Evolutionary conservation across 2,888 invertebrate species (phyloP), one percentile per base, ranked within the genome.

Genomic region (Sinohyriopsis cumingii): DNA sequence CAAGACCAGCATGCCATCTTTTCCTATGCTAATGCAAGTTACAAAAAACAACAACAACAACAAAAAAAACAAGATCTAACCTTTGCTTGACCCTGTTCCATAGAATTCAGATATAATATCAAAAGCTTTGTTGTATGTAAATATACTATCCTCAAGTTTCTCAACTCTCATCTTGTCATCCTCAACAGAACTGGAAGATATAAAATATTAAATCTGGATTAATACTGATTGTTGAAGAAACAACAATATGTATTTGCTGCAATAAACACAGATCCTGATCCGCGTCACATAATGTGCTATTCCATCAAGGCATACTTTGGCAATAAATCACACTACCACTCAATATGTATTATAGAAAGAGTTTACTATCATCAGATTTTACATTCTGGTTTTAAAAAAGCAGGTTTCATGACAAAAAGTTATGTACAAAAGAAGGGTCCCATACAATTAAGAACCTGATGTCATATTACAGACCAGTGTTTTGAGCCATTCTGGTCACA

Each of bases 91-190:
- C 20, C 15, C 61, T 20, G 59, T 61, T 22, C 64, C 71, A 60
- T 78, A 81, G 68, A 86, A 85, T 18, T 80, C 77, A n/a, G 80
- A 80, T 0, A 87, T 78, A 15, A 65, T 73, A 59, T 82, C 68
- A 67, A 84, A 78, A 4, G 84, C 83, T 45, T 76, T 70, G 19
- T 65, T 73, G 20, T 80, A 78, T 18, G 75, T 72, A 69, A 83
- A 83, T n/a, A 75, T 63, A 15, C 73, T 72, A 54, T 79, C 71
- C 9, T 71, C 69, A 18, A 83, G 18, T 20, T 69, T 75, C 68
- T 87, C 86, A 24, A 84, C 63, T 28, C 86, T 68, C 33, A 85
- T 78, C 55, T 80, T 72, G 68, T 87, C 86, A 80, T 86, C 86
- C 9, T 71, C 78, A 63, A 76, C 78, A 19, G 71, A 72, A 68